Evolutionary conservation across 2,113 vertebrate genomes (phyloP).

Genomic region (Scatophagus argus): DNA sequence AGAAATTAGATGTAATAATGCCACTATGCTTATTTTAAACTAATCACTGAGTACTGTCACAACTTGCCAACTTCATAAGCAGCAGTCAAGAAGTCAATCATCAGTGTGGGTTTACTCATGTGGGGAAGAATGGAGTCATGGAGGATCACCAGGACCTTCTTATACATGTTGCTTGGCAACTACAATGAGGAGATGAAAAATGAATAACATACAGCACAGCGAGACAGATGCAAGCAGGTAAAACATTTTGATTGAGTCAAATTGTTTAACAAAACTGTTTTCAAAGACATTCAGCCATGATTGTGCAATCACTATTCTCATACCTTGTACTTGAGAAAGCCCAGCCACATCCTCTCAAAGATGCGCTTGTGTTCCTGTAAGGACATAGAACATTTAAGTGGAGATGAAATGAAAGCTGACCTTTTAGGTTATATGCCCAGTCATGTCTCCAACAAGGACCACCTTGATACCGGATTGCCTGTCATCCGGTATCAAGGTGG

Average conservation of each 20-base stretch:
- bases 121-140: constrained; percentile 93
- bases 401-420: too few relatives aligned
- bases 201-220: neutral
- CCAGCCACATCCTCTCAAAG: constrained; percentile 94
- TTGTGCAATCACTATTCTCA: neutral
- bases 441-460: too few relatives aligned
- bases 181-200: constrained; percentile 64
- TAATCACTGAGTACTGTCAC: neutral
- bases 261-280: neutral
- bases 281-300: neutral
- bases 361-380: constrained; percentile 90
- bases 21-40: neutral
- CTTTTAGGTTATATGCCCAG: too few relatives aligned
- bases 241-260: neutral
- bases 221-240: neutral
- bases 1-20: neutral
- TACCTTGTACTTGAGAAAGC: constrained; percentile 94
- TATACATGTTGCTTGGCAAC: constrained; percentile 91
- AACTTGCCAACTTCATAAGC: constrained; percentile 93
- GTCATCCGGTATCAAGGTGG: too few relatives aligned
- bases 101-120: constrained; percentile 92
- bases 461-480: too few relatives aligned
- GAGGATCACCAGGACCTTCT: constrained; percentile 91
- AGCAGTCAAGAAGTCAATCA: constrained; percentile 95
- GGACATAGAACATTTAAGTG: constrained; percentile 1